These are phyloP conservation scores for Siniperca undulata DNA, from an alignment of 2,797 vertebrate species.

Conservation along the genomic window DNA sequence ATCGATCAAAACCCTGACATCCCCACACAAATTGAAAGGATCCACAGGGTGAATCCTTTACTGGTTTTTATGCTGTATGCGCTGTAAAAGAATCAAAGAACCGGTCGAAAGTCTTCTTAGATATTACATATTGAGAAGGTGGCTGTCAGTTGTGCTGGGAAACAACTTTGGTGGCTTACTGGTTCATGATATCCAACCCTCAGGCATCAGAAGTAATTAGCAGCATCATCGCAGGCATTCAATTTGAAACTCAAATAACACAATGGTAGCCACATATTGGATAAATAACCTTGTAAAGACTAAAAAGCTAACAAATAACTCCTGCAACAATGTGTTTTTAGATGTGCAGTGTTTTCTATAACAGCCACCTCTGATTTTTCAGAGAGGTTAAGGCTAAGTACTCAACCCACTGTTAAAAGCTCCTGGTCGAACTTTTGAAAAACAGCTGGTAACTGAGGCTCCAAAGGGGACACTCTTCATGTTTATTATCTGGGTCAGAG, in stretches of 20 bases:
- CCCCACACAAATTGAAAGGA: not conserved
- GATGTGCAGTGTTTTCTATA: constrained; percentile 1
- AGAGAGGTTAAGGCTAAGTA: not conserved
- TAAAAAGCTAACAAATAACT: not conserved
- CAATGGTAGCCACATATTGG: not conserved
- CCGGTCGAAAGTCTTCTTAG: not conserved
- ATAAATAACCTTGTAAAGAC: not conserved
- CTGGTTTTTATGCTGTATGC: not conserved
- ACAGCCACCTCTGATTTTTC: not conserved
- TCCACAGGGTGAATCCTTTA: not conserved
- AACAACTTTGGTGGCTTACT: not conserved
- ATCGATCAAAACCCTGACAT: not conserved
- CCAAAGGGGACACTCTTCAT: not conserved
- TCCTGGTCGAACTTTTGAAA: not conserved
- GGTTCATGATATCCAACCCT: not conserved
- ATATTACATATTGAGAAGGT: not conserved
- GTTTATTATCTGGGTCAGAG: constrained; percentile 64
- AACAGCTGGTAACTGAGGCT: constrained; percentile 4
- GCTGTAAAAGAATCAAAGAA: not conserved
- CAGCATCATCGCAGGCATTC: not conserved
- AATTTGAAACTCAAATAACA: not conserved
- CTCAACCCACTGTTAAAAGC: constrained; percentile 1
- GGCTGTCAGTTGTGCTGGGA: not conserved
- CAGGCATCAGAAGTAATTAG: not conserved
- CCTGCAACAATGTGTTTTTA: not conserved